Conservation (phyloP, 2,113 vertebrate species). For the Myrmecophaga tridactyla region DNA sequence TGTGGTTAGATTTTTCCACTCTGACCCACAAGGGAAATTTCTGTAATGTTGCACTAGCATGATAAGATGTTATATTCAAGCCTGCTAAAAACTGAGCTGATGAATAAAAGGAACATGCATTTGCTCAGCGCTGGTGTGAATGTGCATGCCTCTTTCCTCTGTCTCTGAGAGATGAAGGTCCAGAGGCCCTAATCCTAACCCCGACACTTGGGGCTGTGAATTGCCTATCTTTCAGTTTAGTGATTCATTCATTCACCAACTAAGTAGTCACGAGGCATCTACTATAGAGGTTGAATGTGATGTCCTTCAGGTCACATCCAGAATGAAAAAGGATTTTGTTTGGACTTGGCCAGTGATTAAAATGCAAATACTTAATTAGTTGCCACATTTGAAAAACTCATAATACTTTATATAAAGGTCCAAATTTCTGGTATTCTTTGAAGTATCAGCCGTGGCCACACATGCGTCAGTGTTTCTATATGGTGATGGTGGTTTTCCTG, state of each 20-base stretch:
- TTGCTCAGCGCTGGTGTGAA: not conserved
- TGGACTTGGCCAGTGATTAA: not conserved
- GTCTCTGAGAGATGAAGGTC: not conserved
- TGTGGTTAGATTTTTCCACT: not conserved
- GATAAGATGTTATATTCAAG: not conserved
- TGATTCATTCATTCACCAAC: not conserved
- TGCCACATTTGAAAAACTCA: slow-evolving; percentile 4
- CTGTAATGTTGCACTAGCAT: not conserved
- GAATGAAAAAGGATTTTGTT: not conserved
- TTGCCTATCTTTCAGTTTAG: not conserved
- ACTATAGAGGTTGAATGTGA: not conserved
- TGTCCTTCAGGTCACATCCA: not conserved
- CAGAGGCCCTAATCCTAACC: not conserved
- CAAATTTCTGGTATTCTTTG: not conserved
- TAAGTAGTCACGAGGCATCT: no score
- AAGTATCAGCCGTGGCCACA: not conserved
- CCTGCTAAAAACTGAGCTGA: not conserved
- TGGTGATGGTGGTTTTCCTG: not conserved
- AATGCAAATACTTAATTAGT: not conserved
- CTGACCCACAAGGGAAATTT: not conserved
- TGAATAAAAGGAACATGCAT: not conserved
- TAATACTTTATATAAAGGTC: not conserved
- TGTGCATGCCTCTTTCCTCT: not conserved
- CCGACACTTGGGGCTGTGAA: not conserved
- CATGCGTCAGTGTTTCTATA: not conserved